These are phyloP conservation scores for Machimus rusticus DNA, from an alignment of 2,888 invertebrate species.

Conservation along the genomic window DNA sequence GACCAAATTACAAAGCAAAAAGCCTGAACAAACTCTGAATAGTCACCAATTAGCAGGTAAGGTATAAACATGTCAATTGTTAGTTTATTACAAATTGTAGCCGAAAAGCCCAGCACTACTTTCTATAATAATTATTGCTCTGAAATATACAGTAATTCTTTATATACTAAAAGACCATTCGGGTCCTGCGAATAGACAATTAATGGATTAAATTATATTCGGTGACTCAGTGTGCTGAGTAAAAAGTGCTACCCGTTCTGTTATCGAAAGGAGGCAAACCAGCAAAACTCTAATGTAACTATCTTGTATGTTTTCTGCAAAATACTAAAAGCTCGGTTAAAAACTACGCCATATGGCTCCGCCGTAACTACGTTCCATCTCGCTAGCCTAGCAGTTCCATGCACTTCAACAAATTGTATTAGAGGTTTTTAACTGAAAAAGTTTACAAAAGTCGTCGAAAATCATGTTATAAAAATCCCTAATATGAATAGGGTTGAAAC, in stretches of 20 bases:
- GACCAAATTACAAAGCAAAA: not conserved
- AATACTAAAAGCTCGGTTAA: not conserved
- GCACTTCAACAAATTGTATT: not conserved
- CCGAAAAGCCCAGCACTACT: not conserved
- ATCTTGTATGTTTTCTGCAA: not conserved
- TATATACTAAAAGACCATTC: not conserved
- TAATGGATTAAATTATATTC: not conserved
- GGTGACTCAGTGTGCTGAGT: not conserved
- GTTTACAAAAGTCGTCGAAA: not conserved
- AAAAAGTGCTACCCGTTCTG: not conserved
- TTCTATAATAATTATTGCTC: not conserved
- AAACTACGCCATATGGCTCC: not conserved
- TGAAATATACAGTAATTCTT: not conserved
- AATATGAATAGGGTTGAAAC: not conserved
- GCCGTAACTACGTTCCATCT: not conserved
- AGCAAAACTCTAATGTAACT: not conserved
- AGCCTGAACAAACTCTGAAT: not conserved
- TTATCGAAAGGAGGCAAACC: not conserved
- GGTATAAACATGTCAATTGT: not conserved
- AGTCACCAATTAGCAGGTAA: not conserved
- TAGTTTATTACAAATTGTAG: not conserved
- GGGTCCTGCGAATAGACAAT: not conserved
- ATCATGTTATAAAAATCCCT: not conserved
- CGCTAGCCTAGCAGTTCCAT: not conserved
- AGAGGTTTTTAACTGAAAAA: not conserved